These are phyloP conservation scores for Nomada ruficornis DNA, from an alignment of 2,888 invertebrate species.

Conservation along the genomic window DNA sequence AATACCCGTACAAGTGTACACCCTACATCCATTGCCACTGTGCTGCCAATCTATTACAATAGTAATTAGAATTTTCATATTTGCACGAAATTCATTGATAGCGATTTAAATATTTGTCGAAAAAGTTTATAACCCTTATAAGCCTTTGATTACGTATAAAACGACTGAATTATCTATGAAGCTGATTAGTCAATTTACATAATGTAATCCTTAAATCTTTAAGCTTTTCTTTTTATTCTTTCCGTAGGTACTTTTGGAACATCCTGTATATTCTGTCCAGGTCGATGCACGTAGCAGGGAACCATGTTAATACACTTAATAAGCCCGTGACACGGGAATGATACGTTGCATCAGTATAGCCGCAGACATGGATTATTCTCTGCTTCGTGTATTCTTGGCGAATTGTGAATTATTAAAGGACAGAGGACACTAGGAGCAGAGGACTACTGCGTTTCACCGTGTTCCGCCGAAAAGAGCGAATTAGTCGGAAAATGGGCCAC, in stretches of 20 bases:
- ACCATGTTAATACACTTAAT: constrained; percentile 58
- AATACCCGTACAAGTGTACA: no score
- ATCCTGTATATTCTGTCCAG: constrained; percentile 35
- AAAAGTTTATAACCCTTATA: no score
- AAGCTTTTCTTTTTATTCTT: no score
- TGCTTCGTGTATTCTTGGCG: constrained; percentile 24
- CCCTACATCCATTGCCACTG: no score
- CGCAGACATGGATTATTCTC: constrained; percentile 22
- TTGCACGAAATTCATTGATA: no score
- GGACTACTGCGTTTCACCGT: constrained; percentile 12
- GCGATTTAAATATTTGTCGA: no score
- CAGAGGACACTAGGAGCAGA: background rate
- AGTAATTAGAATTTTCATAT: no score
- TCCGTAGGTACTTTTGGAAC: background rate
- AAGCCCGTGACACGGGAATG: constrained; percentile 59
- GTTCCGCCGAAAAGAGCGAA: constrained; percentile 1
- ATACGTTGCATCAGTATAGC: constrained; percentile 44
- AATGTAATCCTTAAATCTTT: no score
- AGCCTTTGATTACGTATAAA: no score
- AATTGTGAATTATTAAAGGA: constrained; percentile 50
- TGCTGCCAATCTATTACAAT: no score
- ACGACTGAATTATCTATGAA: no score
- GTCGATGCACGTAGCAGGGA: constrained; percentile 34
- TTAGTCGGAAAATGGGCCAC: constrained; percentile 7
- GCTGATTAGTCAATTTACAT: no score